Evolutionary conservation across 1,140 invertebrate species (phyloP).

Genomic region (Branchinecta lindahli): DNA sequence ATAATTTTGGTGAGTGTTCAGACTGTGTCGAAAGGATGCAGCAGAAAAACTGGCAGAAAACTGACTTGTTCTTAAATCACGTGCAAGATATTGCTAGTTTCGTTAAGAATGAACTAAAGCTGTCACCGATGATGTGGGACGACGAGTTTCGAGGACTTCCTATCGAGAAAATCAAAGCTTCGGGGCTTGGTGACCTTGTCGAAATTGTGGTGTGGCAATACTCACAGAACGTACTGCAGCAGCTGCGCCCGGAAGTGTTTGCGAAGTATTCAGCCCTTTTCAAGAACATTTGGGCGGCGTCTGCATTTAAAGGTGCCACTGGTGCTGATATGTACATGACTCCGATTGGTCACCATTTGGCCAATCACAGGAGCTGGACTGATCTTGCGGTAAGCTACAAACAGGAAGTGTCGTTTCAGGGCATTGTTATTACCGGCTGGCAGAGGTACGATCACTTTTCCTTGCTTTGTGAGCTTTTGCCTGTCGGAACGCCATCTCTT

Average conservation of each 20-base stretch:
- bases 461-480: constrained; percentile 46
- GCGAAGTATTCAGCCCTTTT: constrained; percentile 38
- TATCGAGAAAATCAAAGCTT: constrained; percentile 26
- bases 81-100: constrained; percentile 33
- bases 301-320: constrained; percentile 42
- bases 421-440: constrained; percentile 40
- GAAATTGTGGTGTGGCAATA: constrained; percentile 43
- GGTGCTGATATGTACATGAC: constrained; percentile 31
- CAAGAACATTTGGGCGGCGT: constrained; percentile 40
- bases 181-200: constrained; percentile 31
- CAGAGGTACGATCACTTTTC: constrained; percentile 48
- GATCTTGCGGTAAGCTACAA: constrained; percentile 18
- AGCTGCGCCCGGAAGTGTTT: constrained; percentile 33
- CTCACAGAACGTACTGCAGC: constrained; percentile 29
- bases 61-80: constrained; percentile 37
- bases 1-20: constrained; percentile 34
- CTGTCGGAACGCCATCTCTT: constrained; percentile 42
- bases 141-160: constrained; percentile 38
- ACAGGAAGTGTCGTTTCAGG: constrained; percentile 28
- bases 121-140: constrained; percentile 49
- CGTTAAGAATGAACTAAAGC: constrained; percentile 31
- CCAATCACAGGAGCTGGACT: constrained; percentile 35
- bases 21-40: constrained; percentile 32
- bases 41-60: constrained; percentile 32
- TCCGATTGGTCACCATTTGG: constrained; percentile 32